Conservation (phyloP, 2,113 vertebrate genomes). For the Grus americana region DNA sequence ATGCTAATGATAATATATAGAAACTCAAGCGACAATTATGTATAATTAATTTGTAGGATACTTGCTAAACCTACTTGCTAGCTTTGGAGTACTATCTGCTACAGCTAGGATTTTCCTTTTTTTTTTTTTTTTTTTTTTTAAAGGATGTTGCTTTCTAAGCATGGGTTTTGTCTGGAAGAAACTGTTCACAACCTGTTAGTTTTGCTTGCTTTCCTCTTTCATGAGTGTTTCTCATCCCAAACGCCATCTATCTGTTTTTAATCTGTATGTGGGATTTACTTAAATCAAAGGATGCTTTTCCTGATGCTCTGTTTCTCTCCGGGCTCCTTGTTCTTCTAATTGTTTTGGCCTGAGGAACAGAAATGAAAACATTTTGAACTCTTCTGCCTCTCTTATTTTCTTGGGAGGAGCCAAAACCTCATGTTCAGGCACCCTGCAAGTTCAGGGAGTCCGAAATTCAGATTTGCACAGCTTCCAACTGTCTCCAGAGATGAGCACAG, state of each 20-base stretch:
- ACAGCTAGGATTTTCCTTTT: not conserved
- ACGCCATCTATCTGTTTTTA: not conserved
- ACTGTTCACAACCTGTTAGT: not conserved
- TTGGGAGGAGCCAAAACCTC: not conserved
- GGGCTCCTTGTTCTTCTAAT: not conserved
- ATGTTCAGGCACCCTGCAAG: not conserved
- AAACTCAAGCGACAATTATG: not conserved
- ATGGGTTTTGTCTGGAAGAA: not conserved
- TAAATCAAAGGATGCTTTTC: not conserved
- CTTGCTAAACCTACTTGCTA: not conserved
- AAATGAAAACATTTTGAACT: not conserved
- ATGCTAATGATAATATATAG: not conserved
- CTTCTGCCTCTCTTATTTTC: not conserved
- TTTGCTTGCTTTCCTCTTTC: not conserved
- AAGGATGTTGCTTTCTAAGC: not conserved
- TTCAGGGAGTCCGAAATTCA: not conserved
- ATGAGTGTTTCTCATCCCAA: not conserved
- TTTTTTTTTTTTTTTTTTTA: not conserved
- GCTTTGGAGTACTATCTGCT: not conserved
- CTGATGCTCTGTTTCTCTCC: not conserved
- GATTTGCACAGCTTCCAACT: not conserved
- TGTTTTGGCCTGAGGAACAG: not conserved
- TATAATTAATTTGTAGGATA: not conserved
- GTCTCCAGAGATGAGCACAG: conserved; percentile 22
- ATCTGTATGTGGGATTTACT: not conserved